phyloP scores from a whole-genome alignment of 1,140 invertebrate genomes.

The Trichonephila clavata region DNA sequence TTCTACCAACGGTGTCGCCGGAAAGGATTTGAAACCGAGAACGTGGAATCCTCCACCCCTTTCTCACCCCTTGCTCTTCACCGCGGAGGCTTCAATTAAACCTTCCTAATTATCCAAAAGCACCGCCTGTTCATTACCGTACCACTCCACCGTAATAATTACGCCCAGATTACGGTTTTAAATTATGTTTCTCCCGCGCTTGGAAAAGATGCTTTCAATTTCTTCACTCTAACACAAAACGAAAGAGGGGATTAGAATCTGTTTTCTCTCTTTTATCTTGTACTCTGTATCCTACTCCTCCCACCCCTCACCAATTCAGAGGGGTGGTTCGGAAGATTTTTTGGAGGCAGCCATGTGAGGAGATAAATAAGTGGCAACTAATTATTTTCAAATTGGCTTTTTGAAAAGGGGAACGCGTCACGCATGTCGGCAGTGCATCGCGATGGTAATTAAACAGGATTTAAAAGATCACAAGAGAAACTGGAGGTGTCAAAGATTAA shows the following conservation, averaged over 20 bases:
- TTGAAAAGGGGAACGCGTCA: neutral
- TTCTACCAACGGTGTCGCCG: neutral
- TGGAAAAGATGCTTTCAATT: neutral
- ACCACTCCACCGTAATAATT: neutral
- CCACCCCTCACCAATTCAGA: too few relatives aligned
- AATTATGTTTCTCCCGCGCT: neutral
- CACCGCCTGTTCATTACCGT: neutral
- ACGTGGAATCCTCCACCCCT: neutral
- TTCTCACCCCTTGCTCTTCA: neutral
- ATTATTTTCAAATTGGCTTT: slow-evolving; percentile 15
- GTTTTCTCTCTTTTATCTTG: neutral
- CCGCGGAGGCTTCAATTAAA: slow-evolving; percentile 8
- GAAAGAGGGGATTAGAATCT: neutral
- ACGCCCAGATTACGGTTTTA: neutral
- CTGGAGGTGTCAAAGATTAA: neutral
- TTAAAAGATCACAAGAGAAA: neutral
- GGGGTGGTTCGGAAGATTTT: neutral
- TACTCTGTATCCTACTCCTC: neutral
- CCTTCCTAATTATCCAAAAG: neutral
- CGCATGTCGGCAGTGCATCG: too few relatives aligned
- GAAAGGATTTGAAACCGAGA: slow-evolving; percentile 1
- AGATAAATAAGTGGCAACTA: neutral
- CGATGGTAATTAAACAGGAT: neutral
- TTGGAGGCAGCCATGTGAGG: neutral
- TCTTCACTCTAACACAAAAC: neutral